These are phyloP conservation scores for Conops quadrifasciatus DNA, from an alignment of 2,888 invertebrate species.

Conservation along the genomic window DNA sequence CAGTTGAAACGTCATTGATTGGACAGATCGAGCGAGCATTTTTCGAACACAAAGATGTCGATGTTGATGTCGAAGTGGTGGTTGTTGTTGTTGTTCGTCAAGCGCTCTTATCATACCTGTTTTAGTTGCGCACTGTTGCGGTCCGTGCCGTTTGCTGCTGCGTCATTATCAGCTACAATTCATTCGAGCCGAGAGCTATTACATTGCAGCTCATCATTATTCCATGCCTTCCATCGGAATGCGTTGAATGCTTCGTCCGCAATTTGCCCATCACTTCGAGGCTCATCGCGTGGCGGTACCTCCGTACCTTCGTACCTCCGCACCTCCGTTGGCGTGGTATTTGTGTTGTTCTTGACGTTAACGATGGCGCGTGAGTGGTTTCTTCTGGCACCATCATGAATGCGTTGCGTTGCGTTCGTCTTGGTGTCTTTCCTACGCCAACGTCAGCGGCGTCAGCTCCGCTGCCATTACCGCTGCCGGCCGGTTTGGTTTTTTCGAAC, in stretches of 20 bases:
- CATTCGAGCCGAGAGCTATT: constrained; percentile 16
- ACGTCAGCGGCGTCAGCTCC: constrained; percentile 28
- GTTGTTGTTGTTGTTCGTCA: too few species aligned
- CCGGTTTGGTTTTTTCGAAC: constrained; percentile 8
- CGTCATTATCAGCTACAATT: constrained; percentile 29
- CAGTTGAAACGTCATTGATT: constrained; percentile 32
- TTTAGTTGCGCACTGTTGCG: constrained; percentile 10
- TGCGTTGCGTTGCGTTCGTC: too few species aligned
- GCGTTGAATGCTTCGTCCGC: constrained; percentile 60
- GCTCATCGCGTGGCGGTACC: constrained; percentile 44
- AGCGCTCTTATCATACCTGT: constrained; percentile 7
- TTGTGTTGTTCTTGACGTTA: background rate
- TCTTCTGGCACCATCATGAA: constrained; percentile 6
- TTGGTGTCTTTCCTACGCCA: background rate
- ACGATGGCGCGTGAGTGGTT: background rate
- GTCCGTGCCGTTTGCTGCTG: constrained; percentile 19
- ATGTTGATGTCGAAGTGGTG: too few species aligned
- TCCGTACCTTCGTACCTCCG: constrained; percentile 32
- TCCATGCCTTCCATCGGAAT: constrained; percentile 60
- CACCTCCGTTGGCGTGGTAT: constrained; percentile 33
- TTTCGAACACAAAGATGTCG: too few species aligned
- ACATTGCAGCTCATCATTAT: constrained; percentile 56
- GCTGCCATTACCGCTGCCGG: constrained; percentile 30
- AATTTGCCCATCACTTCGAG: constrained; percentile 53
- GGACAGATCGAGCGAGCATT: constrained; percentile 29